A percentile compares a stretch with the other conserved stretches of the same genome.
These are phyloP conservation scores for Deilephila elpenor DNA, from an alignment of 2,888 invertebrate species.

Conservation along the genomic window DNA sequence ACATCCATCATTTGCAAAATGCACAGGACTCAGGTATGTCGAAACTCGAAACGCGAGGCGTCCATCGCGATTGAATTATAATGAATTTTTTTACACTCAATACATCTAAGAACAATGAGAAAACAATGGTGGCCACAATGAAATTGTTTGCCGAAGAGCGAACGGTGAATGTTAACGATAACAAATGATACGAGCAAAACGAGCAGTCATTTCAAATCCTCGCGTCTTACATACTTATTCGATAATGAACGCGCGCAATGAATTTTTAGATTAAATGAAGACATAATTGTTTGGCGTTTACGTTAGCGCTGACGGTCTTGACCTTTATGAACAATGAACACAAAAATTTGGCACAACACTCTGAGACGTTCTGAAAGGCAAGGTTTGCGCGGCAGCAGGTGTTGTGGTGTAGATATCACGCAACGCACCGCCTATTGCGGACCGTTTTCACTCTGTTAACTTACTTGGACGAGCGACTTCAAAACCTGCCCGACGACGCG, in stretches of 20 bases:
- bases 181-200: constrained; percentile 60
- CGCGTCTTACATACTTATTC: not conserved
- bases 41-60: constrained; percentile 37
- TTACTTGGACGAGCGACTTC: constrained; percentile 61
- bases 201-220: constrained; percentile 44
- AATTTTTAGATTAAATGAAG: constrained; percentile 22
- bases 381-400: constrained; percentile 67
- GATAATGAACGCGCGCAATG: constrained; percentile 49
- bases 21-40: constrained; percentile 86
- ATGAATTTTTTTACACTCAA: constrained; percentile 52
- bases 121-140: constrained; percentile 64
- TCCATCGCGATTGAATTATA: constrained; percentile 45
- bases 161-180: constrained; percentile 71
- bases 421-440: constrained; percentile 61
- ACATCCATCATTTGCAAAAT: constrained; percentile 88
- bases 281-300: constrained; percentile 24
- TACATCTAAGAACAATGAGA: constrained; percentile 61
- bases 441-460: constrained; percentile 73
- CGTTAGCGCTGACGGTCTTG: constrained; percentile 60
- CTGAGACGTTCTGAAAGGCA: constrained; percentile 59
- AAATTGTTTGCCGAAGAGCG: constrained; percentile 69
- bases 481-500: constrained; percentile 67
- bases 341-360: constrained; percentile 56
- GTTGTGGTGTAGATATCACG: constrained; percentile 68
- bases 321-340: constrained; percentile 68